phyloP scores from a whole-genome alignment of 2,113 vertebrate genomes.

The Merops nubicus region DNA sequence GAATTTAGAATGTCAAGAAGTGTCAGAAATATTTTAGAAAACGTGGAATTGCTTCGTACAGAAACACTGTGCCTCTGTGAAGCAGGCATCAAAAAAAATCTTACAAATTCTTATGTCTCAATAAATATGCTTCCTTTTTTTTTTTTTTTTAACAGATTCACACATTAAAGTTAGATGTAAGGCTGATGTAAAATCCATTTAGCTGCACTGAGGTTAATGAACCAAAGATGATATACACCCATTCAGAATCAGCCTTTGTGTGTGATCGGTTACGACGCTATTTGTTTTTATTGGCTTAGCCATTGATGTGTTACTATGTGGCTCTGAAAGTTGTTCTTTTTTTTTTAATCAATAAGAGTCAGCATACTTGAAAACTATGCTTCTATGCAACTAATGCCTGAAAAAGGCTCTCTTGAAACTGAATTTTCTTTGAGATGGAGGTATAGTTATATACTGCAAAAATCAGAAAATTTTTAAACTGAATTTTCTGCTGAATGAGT shows the following conservation, averaged over 20 bases:
- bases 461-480: slow-evolving; percentile 20
- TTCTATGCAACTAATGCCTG: not conserved
- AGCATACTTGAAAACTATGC: not conserved
- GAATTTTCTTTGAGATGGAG: not conserved
- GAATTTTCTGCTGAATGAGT: slow-evolving; percentile 21
- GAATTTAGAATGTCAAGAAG: not conserved
- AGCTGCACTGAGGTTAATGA: slow-evolving; percentile 42
- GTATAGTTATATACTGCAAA: not conserved
- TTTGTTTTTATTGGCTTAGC: slow-evolving; percentile 57
- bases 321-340: not conserved
- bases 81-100: not conserved
- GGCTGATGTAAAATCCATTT: slow-evolving; percentile 54
- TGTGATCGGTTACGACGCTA: slow-evolving; percentile 33
- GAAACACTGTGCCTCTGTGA: not conserved
- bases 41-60: not conserved
- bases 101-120: not conserved
- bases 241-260: slow-evolving; percentile 12
- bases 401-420: not conserved
- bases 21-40: not conserved
- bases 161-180: not conserved
- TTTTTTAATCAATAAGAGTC: slow-evolving; percentile 23
- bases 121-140: not conserved
- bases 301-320: slow-evolving; percentile 16
- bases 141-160: not conserved
- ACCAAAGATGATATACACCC: not conserved